Evolutionary conservation across 2,797 vertebrate genomes (phyloP).

Genomic region (Echiichthys vipera): DNA sequence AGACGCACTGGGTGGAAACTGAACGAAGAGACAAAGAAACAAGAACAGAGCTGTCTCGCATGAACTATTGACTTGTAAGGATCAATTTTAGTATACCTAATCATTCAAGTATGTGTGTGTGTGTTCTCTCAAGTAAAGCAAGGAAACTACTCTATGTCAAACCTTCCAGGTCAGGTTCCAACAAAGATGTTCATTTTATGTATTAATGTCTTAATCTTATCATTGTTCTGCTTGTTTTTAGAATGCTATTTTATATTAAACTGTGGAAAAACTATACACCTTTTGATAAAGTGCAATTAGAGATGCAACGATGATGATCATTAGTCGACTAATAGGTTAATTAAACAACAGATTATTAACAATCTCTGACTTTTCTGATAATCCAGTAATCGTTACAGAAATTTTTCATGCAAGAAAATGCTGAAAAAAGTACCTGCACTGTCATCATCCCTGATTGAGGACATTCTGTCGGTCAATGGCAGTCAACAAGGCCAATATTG

Average conservation of each 20-base stretch:
- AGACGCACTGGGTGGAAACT: constrained; percentile 87
- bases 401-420: too few relatives aligned
- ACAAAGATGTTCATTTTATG: not conserved
- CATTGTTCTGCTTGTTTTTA: not conserved
- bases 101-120: constrained; percentile 23
- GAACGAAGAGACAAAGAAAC: constrained; percentile 86
- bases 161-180: constrained; percentile 3
- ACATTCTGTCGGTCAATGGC: too few relatives aligned
- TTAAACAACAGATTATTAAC: too few relatives aligned
- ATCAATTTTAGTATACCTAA: constrained; percentile 60
- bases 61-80: constrained; percentile 53
- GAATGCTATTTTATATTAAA: not conserved
- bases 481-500: too few relatives aligned
- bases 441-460: too few relatives aligned
- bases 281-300: not conserved
- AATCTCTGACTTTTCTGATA: too few relatives aligned
- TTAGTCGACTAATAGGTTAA: too few relatives aligned
- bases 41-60: constrained; percentile 85
- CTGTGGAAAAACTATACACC: not conserved
- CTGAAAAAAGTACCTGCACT: too few relatives aligned
- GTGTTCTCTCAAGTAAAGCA: constrained; percentile 22
- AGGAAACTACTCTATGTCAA: constrained; percentile 8
- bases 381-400: too few relatives aligned
- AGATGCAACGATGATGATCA: too few relatives aligned
- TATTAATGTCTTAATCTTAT: not conserved